Base-by-base conservation (phyloP, 1,140 invertebrate species). In the Reticulitermes speratus region DNA sequence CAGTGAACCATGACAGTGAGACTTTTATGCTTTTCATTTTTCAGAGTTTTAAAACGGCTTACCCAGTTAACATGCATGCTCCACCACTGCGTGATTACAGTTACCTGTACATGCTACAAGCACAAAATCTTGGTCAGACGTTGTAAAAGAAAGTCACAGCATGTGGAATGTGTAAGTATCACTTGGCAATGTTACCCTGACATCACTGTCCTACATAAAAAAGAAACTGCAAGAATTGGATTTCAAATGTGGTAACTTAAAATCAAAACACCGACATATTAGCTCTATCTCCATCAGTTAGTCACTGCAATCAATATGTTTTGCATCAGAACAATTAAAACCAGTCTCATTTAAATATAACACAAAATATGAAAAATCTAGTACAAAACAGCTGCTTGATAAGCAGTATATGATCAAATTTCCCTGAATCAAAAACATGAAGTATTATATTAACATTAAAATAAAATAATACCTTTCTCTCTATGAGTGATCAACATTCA, bases 111-210 rank as follows among this genome's bases (percentile, higher is more conserved):
- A 30, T 30, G 25, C 14, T 9, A 75, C 14, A n/a, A 75, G 19
- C n/a, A 75, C n/a, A 25, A 75, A 75, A 9, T 30, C 16, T 75
- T 30, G n/a, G 65, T 75, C 65, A 75, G n/a, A 75, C 65, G 5
- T 75, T 65, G 65, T 0, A 11, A 84, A 32, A 84, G 30, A 52
- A 84, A 84, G 38, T 84, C 83, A 84, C 48, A 84, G 83, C 45
- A 84, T 84, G 16, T 84, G 83, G 83, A 84, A 84, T 84, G 83
- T 84, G 55, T 52, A 84, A 52, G 55, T 30, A 59, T 8, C 65
- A 75, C 21, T 16, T 75, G 0, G n/a, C 11, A 30, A 55, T 21
- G 19, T 55, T 55, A 55, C 52, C n/a, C 16, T n/a, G n/a, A 30
- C 14, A 75, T 14, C 65, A 30, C 65, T 3, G 7, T n/a, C 14